Evolutionary conservation across 2,797 vertebrate species (phyloP), one percentile per base, ranked within the genome.

Genomic region (Periophthalmus magnuspinnatus): DNA sequence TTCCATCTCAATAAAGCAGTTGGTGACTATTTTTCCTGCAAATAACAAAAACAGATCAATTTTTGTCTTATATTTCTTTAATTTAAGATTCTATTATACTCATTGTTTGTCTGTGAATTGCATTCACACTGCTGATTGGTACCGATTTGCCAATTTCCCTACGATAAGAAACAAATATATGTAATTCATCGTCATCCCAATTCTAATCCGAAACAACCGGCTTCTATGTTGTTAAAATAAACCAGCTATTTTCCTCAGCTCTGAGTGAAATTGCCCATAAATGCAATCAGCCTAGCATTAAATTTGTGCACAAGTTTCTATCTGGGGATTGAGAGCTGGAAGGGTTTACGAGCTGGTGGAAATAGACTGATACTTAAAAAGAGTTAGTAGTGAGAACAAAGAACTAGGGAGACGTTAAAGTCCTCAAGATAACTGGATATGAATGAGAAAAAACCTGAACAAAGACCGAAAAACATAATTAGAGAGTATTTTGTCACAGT

Each of bases 401-500:
- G 71, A 65, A 28, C 52, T 24, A 50, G 56, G 74, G 77, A 79
- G 70, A 50, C 54, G 64, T 79, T 6, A 69, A 80, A 77, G 68
- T 62, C 54, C 71, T 5, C 19, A 52, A 72, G 74, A 78, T 67
- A 77, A 69, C 77, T 55, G 33, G 52, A 81, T 28, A 76, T 69
- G 67, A 74, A 45, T 64, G 66, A 77, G 75, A 61, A 73, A 71
- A 81, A 45, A 22, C n/a, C 59, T 11, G 33, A 69, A 70, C 34
- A 36, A 16, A 66, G 19, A 19, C 14, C 14, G 21, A 48, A 32
- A 81, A 82, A 76, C 72, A 77, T 67, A 86, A 86, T 88, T 85
- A 88, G 72, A 78, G 70, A 10, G 68, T 70, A 78, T 70, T n/a
- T 41, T 47, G 21, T 83, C 81, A 71, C 72, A 82, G 81, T 65